Conservation (phyloP, 2,797 vertebrate genomes). For the Melanotaenia boesemani region DNA sequence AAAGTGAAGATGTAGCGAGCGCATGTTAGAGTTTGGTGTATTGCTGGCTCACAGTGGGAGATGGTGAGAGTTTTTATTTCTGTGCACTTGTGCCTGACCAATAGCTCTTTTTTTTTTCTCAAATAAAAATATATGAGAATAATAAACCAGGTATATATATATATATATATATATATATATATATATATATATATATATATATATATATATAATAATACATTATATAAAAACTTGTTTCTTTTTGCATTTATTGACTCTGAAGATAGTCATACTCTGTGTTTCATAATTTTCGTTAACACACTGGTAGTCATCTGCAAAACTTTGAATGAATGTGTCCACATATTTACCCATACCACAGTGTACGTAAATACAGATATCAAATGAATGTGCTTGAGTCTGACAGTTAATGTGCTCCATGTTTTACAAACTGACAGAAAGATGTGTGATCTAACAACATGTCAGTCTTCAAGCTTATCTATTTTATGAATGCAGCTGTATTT, state of each 20-base stretch:
- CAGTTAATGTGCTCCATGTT: neutral
- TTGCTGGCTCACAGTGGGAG: neutral
- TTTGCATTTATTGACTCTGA: neutral
- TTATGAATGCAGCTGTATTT: conserved; percentile 1
- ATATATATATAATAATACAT: neutral
- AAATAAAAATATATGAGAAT: no score
- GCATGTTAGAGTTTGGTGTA: neutral
- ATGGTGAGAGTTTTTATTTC: neutral
- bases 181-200: no score
- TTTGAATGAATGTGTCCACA: neutral
- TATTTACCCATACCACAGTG: neutral
- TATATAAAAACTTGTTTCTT: no score
- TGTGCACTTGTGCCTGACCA: no score
- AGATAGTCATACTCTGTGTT: neutral
- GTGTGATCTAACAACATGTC: neutral
- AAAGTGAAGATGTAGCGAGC: neutral
- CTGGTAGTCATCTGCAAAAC: neutral
- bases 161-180: no score
- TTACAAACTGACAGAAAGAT: neutral
- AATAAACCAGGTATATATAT: no score
- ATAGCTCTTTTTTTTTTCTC: no score
- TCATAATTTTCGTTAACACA: neutral
- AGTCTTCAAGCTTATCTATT: neutral
- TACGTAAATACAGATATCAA: neutral
- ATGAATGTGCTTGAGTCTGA: neutral